Evolutionary conservation across 2,797 vertebrate genomes (phyloP).

Genomic region (Acrossocheilus fasciatus): DNA sequence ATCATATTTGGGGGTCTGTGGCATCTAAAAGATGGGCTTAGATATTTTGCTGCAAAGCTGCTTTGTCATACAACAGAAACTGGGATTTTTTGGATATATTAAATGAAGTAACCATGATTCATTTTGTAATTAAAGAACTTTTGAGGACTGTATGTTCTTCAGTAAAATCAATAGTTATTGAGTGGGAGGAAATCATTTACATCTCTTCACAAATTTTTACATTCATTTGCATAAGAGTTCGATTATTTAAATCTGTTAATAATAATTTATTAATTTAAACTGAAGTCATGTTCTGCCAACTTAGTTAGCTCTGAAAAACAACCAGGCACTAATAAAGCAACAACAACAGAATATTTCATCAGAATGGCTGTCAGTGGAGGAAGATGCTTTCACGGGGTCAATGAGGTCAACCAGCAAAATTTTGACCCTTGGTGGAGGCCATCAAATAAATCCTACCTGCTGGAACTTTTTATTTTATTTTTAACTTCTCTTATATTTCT

Average conservation of each 20-base stretch:
- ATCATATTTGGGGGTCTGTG: background rate
- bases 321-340: background rate
- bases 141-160: background rate
- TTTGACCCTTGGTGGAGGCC: background rate
- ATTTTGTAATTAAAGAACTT: background rate
- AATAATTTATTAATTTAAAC: background rate
- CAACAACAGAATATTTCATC: background rate
- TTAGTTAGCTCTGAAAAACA: background rate
- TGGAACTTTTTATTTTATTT: background rate
- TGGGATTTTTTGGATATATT: no score
- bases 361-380: background rate
- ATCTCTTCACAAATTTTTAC: no score
- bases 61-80: background rate
- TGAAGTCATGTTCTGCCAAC: background rate
- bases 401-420: background rate
- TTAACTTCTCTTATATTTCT: background rate
- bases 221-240: background rate
- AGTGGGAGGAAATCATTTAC: background rate
- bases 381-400: background rate
- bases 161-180: background rate
- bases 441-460: background rate
- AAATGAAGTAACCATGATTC: background rate
- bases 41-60: background rate
- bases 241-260: background rate
- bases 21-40: background rate